Percentiles rank a stretch among this genome's conserved stretches.
phyloP scores from a whole-genome alignment of 2,797 vertebrate genomes.

The Peromyscus nudipes region DNA sequence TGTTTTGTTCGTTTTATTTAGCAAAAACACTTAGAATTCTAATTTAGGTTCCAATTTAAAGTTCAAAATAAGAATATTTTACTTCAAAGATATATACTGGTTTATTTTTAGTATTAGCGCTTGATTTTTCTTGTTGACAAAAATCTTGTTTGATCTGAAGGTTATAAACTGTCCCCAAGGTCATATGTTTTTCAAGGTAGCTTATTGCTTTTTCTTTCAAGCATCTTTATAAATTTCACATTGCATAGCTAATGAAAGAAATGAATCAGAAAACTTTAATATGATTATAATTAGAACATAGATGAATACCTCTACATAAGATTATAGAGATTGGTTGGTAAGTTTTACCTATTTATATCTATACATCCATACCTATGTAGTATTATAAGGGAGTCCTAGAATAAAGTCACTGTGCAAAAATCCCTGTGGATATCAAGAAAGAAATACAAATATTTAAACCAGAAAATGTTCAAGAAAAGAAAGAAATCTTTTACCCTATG shows the following conservation, averaged over 20 bases:
- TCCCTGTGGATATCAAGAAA: background rate
- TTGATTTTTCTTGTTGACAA: background rate
- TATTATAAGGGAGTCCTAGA: background rate
- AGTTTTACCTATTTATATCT: background rate
- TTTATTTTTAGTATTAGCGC: background rate
- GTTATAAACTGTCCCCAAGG: background rate
- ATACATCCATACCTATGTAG: background rate
- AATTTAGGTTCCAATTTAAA: background rate
- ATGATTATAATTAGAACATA: background rate
- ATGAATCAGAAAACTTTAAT: background rate
- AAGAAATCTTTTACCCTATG: background rate
- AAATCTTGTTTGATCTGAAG: slow-evolving; percentile 10
- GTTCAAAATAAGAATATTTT: background rate
- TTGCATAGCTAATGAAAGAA: background rate
- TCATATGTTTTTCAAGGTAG: background rate
- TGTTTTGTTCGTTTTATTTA: background rate
- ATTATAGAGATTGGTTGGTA: background rate
- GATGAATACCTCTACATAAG: background rate
- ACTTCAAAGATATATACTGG: background rate
- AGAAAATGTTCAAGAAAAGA: background rate
- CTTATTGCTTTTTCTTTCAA: background rate
- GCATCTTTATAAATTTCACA: background rate
- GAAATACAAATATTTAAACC: background rate
- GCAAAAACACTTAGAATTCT: background rate
- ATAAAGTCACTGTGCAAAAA: background rate